Evolutionary conservation across 1,140 invertebrate genomes (phyloP), one percentile per base, ranked within the genome.

Genomic region (Drosophila pandora): DNA sequence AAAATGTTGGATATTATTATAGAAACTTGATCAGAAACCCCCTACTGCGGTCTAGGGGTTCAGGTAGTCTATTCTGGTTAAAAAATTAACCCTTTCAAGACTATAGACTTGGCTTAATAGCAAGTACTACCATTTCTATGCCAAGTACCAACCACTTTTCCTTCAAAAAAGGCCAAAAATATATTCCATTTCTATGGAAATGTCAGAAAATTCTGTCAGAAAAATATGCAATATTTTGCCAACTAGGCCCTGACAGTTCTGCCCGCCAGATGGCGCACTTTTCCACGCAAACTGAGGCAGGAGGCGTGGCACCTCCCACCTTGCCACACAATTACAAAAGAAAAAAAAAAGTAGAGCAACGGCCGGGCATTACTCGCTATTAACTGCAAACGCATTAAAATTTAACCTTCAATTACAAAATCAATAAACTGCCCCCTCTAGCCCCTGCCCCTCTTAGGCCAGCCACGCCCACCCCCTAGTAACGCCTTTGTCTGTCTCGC

Each of bases 341-440:
- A n/a, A 22, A 23, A 39, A 9, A 23, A 41, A 68, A 70, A 69
- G 41, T 70, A 43, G 67, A 70, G 64, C 64, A 70, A 69, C 53
- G 67, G 57, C 52, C 67, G 69, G 64, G 10, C 59, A 61, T 28
- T 64, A 73, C 69, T 52, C 43, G 68, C 68, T 41, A 45, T 50
- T 59, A 84, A 73, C 60, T 75, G 63, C 59, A 43, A 58, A 32
- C 41, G 65, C 77, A 68, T 77, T 80, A 67, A 85, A 77, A 85
- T 77, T 63, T 70, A 80, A 67, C 72, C 77, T 84, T 85, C 81
- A 77, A 77, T 85, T 85, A 71, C 49, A 65, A 72, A 84, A 80
- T 84, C 81, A 84, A 84, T 84, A 37, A 37, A 37, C 60, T 52
- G 62, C 75, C 48, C 45, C 25, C 12, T 12, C 9, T 37, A 41